These are phyloP conservation scores for Protaetia brevitarsis DNA, from an alignment of 1,140 invertebrate genomes.

Conservation along the genomic window DNA sequence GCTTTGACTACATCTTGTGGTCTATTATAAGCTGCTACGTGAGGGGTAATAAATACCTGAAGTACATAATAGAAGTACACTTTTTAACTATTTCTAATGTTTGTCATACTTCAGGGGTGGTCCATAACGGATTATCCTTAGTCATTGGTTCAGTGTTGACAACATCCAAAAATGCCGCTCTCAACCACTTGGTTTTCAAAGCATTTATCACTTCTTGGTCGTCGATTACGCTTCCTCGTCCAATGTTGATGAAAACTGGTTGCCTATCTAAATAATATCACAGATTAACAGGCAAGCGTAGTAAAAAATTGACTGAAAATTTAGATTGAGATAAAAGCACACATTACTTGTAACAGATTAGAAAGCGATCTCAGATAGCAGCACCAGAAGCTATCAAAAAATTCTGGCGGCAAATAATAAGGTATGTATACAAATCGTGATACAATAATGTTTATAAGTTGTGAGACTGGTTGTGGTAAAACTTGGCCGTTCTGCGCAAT, in stretches of 20 bases:
- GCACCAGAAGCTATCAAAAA: no score
- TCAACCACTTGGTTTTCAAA: conserved; percentile 56
- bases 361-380: no score
- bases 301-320: no score
- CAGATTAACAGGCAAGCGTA: no score
- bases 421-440: no score
- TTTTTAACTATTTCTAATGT: background rate
- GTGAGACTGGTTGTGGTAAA: no score
- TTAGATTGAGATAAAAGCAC: no score
- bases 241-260: conserved; percentile 59
- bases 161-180: conserved; percentile 60
- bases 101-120: conserved; percentile 46
- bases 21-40: conserved; percentile 51
- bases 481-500: no score
- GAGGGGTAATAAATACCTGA: conserved; percentile 58
- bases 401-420: no score
- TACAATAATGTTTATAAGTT: no score
- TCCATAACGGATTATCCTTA: conserved; percentile 54
- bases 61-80: conserved; percentile 29
- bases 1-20: conserved; percentile 48
- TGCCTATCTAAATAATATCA: conserved; percentile 38
- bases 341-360: no score
- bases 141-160: conserved; percentile 58
- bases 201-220: conserved; percentile 56
- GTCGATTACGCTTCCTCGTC: conserved; percentile 55